Evolutionary conservation across 2,113 vertebrate species (phyloP).

Genomic region (Myotis brandtii): DNA sequence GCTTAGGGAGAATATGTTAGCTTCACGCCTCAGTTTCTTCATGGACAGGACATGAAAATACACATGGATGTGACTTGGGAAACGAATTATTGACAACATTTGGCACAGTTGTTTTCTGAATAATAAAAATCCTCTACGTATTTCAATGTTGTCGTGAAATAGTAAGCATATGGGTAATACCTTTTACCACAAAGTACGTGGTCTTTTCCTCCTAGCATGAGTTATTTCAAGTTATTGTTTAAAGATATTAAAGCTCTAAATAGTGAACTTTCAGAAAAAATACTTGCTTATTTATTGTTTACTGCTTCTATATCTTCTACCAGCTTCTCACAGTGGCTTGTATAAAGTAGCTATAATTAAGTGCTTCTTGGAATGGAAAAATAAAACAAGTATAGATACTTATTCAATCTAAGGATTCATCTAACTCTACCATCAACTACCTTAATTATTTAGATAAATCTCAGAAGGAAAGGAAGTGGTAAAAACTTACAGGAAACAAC

Average conservation of each 20-base stretch:
- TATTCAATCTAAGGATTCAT: background rate
- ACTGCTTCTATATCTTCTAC: background rate
- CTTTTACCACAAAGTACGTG: too few relatives aligned
- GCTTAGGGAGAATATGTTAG: background rate
- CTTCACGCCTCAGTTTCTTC: background rate
- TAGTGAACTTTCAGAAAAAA: background rate
- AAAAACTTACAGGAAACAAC: background rate
- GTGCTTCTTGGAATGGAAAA: background rate
- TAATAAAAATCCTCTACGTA: background rate
- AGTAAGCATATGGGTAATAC: background rate
- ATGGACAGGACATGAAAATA: background rate
- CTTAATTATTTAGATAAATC: conserved; percentile 7
- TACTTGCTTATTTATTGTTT: background rate
- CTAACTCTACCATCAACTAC: background rate
- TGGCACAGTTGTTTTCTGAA: background rate
- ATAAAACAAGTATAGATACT: background rate
- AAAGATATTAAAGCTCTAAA: background rate
- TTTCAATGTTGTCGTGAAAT: background rate
- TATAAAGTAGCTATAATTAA: background rate
- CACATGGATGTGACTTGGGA: background rate
- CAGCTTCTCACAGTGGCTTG: background rate
- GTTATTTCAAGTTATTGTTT: background rate
- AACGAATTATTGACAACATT: background rate
- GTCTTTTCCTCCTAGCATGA: background rate
- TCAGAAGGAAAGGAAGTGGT: background rate